Evolutionary conservation across 1,140 invertebrate genomes (phyloP).

Genomic region (Conopomorpha cramerella): DNA sequence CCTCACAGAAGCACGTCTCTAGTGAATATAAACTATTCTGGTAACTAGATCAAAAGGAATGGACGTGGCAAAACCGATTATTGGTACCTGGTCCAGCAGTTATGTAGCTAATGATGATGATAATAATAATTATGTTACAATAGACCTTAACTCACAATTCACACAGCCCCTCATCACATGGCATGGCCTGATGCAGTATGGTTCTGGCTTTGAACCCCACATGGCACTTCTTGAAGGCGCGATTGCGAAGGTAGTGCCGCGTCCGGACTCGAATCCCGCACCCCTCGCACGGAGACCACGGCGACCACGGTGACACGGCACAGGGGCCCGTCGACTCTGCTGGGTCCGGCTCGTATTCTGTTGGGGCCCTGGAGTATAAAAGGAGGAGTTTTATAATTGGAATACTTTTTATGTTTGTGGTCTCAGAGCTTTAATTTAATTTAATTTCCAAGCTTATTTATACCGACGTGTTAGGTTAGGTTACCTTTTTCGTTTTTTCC

Average conservation of each 20-base stretch:
- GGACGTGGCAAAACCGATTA: too few species aligned
- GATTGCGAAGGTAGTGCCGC: constrained; percentile 37
- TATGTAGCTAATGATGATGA: too few species aligned
- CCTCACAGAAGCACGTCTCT: too few species aligned
- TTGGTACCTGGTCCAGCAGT: too few species aligned
- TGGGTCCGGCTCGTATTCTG: constrained; percentile 44
- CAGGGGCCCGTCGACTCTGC: constrained; percentile 38
- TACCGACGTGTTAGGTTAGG: too few species aligned
- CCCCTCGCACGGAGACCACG: constrained; percentile 48
- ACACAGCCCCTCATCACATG: constrained; percentile 39
- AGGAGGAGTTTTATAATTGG: neutral
- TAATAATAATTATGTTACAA: too few species aligned
- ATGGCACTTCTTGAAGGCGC: constrained; percentile 48
- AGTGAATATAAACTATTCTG: too few species aligned
- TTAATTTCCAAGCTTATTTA: too few species aligned
- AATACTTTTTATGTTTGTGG: neutral
- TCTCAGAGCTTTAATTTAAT: too few species aligned
- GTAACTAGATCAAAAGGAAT: too few species aligned
- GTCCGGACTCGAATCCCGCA: constrained; percentile 42
- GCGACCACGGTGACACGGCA: constrained; percentile 38
- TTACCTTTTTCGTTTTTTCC: too few species aligned
- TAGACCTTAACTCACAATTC: too few species aligned
- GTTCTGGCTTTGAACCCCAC: constrained; percentile 33
- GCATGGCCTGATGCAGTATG: constrained; percentile 43
- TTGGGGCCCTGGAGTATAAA: constrained; percentile 24